These are phyloP conservation scores for Colletes latitarsis DNA, from an alignment of 1,140 invertebrate species.

Conservation along the genomic window DNA sequence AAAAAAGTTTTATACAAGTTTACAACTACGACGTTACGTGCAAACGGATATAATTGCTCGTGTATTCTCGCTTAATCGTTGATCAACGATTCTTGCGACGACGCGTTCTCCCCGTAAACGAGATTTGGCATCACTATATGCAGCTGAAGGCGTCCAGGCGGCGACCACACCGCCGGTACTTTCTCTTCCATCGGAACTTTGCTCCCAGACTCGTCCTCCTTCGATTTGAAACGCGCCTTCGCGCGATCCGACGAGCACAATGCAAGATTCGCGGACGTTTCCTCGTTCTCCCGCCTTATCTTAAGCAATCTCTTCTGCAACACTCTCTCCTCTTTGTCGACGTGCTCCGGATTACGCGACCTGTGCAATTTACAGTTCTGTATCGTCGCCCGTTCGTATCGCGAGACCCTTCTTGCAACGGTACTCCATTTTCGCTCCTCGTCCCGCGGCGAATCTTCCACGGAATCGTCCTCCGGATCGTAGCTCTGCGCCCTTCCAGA, in stretches of 20 bases:
- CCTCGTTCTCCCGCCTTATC: neutral
- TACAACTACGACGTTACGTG: neutral
- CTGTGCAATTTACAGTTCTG: constrained; percentile 61
- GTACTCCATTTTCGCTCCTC: constrained; percentile 37
- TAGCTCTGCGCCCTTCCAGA: constrained; percentile 68
- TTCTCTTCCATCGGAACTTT: constrained; percentile 25
- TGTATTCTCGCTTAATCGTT: neutral
- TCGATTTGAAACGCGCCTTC: neutral
- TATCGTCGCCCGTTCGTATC: constrained; percentile 24
- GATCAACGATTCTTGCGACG: constrained; percentile 69
- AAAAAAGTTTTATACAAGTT: constrained; percentile 1
- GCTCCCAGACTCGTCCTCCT: constrained; percentile 1
- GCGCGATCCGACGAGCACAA: neutral
- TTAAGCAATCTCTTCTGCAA: constrained; percentile 14
- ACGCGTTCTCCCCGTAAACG: constrained; percentile 59
- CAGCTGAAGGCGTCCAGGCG: constrained; percentile 79
- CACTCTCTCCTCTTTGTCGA: constrained; percentile 12
- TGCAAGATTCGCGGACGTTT: neutral
- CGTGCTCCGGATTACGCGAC: constrained; percentile 15
- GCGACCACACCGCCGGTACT: constrained; percentile 23
- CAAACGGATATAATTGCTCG: neutral
- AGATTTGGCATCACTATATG: constrained; percentile 87
- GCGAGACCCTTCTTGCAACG: constrained; percentile 18
- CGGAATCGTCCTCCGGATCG: constrained; percentile 29
- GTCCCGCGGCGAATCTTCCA: neutral